These are phyloP conservation scores for Trisateles emortualis DNA, from an alignment of 2,888 invertebrate species.

Conservation along the genomic window DNA sequence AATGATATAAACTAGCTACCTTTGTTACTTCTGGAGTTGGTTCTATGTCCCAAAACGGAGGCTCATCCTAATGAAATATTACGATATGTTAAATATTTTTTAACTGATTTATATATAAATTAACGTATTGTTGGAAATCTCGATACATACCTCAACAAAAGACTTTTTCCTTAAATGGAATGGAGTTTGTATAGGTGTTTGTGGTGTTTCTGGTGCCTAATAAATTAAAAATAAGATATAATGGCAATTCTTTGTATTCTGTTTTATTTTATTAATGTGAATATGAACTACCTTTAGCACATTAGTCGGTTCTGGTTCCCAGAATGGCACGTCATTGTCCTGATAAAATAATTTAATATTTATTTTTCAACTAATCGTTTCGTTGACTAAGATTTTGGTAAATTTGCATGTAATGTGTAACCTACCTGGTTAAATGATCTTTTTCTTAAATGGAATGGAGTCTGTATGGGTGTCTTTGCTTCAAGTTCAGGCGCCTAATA, in stretches of 20 bases:
- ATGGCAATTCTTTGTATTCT: no score
- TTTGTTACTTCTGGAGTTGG: slow-evolving; percentile 21
- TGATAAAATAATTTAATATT: not conserved
- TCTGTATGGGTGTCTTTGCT: not conserved
- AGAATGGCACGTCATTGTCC: not conserved
- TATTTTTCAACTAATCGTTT: no score
- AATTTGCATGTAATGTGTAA: no score
- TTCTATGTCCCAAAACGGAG: slow-evolving; percentile 21
- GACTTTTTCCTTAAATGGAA: slow-evolving; percentile 12
- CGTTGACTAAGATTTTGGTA: no score
- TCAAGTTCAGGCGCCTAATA: not conserved
- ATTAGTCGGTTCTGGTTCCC: not conserved
- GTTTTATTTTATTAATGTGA: no score
- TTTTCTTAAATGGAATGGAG: not conserved
- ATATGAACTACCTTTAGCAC: not conserved
- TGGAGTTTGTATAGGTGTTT: slow-evolving; percentile 10
- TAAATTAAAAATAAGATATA: slow-evolving; percentile 6
- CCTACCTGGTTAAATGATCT: not conserved
- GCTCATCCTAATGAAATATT: slow-evolving; percentile 11
- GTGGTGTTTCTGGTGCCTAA: slow-evolving; percentile 13
- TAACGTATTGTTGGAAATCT: not conserved
- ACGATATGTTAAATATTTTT: not conserved
- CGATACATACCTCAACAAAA: slow-evolving; percentile 18
- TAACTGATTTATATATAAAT: not conserved
- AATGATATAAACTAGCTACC: slow-evolving; percentile 7